Base-by-base conservation (phyloP, 2,797 vertebrate species). In the Muraenolepis orangiensis region DNA sequence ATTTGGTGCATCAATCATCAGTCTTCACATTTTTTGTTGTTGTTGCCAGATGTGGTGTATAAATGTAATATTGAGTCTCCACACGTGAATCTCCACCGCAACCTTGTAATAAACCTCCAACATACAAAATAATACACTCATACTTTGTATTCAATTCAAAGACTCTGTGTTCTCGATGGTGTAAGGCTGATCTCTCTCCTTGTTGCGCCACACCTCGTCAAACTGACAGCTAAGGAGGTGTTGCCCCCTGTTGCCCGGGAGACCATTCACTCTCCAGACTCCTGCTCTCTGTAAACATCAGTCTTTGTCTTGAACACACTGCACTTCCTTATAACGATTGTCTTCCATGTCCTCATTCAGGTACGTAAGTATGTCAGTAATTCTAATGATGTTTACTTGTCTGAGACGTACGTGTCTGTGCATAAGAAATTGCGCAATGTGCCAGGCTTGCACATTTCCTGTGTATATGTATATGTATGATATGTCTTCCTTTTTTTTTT, bases 291-390 rank as follows among this genome's bases (percentile, higher is more conserved):
- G 40, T 85, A 86, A 86, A 86, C 81, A 83, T 29, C 20, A 18
- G 0, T 38, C 66, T 78, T 86, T 82, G 78, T 87, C 76, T 85
- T 78, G 75, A 72, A 18, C 69, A 34, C 36, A 8, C 18, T 34
- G 70, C 6, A 75, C 78, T 87, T 90, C 83, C 81, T 87, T 72
- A 81, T 84, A 78, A 73, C 72, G 76, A 75, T 74, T n/a, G 66
- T 83, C 78, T 66, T 51, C 80, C 78, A 69, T 68, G 71, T 75
- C 71, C 80, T 67, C 72, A 32, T 72, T 72, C 51, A 26, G 18
- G 36, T 20, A n/a, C n/a, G n/a, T 12, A 71, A 7, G 46, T 68
- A 66, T 74, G 71, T 31, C 42, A 75, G 23, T 1, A 18, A 5
- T 66, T 73, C 36, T 70, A 64, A 64, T 26, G 57, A 64, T 64